Evolutionary conservation across 2,888 invertebrate genomes (phyloP), one percentile per base, ranked within the genome.

Genomic region (Plemyria rubiginata): DNA sequence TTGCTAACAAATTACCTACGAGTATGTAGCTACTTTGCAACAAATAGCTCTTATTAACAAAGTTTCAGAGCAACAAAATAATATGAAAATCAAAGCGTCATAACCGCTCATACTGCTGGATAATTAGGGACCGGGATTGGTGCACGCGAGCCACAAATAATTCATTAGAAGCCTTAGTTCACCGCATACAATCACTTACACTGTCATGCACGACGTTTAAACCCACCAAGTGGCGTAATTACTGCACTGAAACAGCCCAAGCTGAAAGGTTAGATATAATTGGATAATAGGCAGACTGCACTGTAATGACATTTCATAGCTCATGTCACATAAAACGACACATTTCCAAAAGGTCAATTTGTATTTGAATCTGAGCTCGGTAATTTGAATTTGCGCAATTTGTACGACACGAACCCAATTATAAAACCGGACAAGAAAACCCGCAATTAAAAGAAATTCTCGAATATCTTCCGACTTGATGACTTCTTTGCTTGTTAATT

Each of bases 401-500:
- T 83, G 85, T 85, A 81, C 82, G 80, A 88, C 88, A 87, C 87
- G 85, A 86, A 88, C 90, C 32, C 92, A 92, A 92, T 92, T 92
- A 92, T 86, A 84, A 85, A 83, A 76, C 79, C 84, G 88, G 86
- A 87, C 84, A 83, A 86, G 85, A 85, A 88, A 87, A 82, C 64
- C 91, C 90, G 82, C 92, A 92, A 92, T 92, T 92, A 92, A 89
- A 90, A 87, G 81, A 78, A 87, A 90, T 89, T 86, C 92, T 89
- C 91, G 80, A 90, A 89, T 90, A 90, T 90, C 91, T 91, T 91
- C 84, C 88, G 85, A 86, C 89, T 87, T 92, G 90, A 92, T 92
- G 92, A 92, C 90, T 92, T 92, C 93, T 92, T 92, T 90, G 88
- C 92, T 92, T 90, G 92, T 92, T 92, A 92, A 92, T 92, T 90